These are phyloP conservation scores for Zaprionus capensis DNA, from an alignment of 1,140 invertebrate genomes.

Conservation along the genomic window DNA sequence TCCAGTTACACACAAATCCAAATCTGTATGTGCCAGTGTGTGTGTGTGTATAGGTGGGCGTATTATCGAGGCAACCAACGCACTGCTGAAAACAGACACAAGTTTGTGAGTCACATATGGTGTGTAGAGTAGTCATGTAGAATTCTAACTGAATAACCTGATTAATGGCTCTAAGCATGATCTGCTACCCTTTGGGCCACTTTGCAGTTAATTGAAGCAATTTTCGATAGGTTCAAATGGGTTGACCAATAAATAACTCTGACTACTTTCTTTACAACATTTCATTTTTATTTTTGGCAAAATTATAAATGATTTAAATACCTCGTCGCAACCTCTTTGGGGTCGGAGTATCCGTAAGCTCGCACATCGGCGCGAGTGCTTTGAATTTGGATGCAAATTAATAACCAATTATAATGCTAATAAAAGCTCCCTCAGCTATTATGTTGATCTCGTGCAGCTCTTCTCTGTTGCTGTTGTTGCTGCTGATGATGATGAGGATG, in stretches of 20 bases:
- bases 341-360: conserved; percentile 31
- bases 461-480: conserved; percentile 5
- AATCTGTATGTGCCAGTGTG: conserved; percentile 32
- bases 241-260: conserved; percentile 24
- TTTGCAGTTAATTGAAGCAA: conserved; percentile 60
- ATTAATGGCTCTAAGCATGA: conserved; percentile 43
- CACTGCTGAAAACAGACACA: conserved; percentile 29
- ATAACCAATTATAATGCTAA: conserved; percentile 74
- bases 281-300: conserved; percentile 44
- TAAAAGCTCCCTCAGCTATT: conserved; percentile 43
- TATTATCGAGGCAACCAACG: conserved; percentile 30
- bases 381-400: conserved; percentile 76
- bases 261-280: conserved; percentile 47
- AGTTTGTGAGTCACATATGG: conserved; percentile 53
- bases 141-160: conserved; percentile 29
- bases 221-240: conserved; percentile 42
- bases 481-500: conserved; percentile 6
- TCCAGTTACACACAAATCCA: conserved; percentile 63
- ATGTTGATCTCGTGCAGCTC: conserved; percentile 21
- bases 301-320: conserved; percentile 19
- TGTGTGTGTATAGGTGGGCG: conserved; percentile 46
- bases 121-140: conserved; percentile 2
- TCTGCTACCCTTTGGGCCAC: conserved; percentile 50
- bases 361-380: conserved; percentile 42
- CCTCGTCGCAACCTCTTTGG: conserved; percentile 14